These are phyloP conservation scores for Sebastolobus altivelis DNA, from an alignment of 2,797 vertebrate genomes.

Conservation along the genomic window DNA sequence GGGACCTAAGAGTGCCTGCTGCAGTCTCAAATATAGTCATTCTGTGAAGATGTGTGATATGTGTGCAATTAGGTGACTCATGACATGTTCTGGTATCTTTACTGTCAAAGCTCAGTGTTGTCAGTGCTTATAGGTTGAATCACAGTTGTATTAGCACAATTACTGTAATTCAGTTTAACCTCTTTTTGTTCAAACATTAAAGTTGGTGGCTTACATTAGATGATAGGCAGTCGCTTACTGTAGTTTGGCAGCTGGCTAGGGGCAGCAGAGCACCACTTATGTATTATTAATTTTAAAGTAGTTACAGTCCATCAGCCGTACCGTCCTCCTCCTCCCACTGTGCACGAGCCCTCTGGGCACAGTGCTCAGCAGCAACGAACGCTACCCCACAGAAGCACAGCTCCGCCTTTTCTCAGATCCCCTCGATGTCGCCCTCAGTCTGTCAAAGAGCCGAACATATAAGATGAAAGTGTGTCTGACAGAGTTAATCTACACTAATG, in stretches of 20 bases:
- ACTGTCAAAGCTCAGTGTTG: neutral
- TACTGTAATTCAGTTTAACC: constrained; percentile 4
- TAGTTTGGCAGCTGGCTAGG: constrained; percentile 24
- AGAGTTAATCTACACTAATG: neutral
- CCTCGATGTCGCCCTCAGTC: neutral
- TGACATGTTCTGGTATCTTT: neutral
- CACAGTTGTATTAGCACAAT: neutral
- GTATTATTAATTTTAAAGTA: constrained; percentile 60
- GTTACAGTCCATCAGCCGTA: constrained; percentile 41
- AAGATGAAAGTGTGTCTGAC: neutral
- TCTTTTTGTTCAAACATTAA: constrained; percentile 5
- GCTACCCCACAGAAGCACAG: neutral
- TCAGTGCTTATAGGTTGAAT: neutral
- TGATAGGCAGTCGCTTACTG: constrained; percentile 12
- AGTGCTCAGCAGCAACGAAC: neutral
- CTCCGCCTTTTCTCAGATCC: constrained; percentile 4
- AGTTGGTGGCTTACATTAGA: constrained; percentile 4
- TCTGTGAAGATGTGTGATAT: too few species aligned
- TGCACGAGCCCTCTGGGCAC: constrained; percentile 21
- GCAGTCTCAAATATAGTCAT: neutral
- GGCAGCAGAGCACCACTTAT: constrained; percentile 25
- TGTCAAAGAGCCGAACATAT: neutral
- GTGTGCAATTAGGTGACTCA: neutral
- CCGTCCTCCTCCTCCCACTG: constrained; percentile 12
- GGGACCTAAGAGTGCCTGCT: neutral